Conservation (phyloP, 2,888 invertebrate species). For the Yponomeuta plumbellus region DNA sequence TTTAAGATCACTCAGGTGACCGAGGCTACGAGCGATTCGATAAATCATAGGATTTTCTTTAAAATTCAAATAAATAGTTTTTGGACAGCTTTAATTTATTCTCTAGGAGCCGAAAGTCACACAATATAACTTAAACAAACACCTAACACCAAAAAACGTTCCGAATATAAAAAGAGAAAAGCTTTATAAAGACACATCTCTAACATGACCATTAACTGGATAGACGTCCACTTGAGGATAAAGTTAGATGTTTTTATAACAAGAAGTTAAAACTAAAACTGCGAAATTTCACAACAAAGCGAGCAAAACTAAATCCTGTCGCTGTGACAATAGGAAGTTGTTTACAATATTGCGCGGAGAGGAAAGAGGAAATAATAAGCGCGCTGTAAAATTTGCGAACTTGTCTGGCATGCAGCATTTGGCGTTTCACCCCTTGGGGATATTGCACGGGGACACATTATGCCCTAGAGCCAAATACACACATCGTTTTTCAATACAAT, state of each 20-base stretch:
- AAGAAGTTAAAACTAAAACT: neutral
- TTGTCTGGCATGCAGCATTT: constrained; percentile 47
- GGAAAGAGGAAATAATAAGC: neutral
- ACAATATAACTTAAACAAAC: too few species aligned
- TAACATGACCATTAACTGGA: neutral
- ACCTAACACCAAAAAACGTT: neutral
- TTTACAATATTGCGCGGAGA: neutral
- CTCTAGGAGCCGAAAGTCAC: too few species aligned
- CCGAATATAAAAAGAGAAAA: neutral
- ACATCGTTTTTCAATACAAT: too few species aligned
- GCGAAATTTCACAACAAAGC: neutral
- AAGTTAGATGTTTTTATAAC: neutral
- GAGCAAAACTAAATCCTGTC: neutral
- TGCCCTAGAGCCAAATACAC: neutral
- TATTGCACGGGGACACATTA: constrained; percentile 38
- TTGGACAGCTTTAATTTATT: too few species aligned
- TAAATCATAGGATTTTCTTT: too few species aligned
- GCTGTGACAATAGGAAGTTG: neutral
- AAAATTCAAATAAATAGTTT: too few species aligned
- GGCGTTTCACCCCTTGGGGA: constrained; percentile 44
- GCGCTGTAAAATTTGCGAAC: neutral
- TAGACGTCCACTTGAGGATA: neutral
- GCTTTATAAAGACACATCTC: neutral
- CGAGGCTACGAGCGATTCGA: too few species aligned
- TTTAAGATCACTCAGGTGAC: too few species aligned